Percentiles rank a stretch among this genome's conserved stretches.
Conservation (phyloP, 35 echinoderm and acorn worm genomes). For the Stichopus chloronotus region DNA sequence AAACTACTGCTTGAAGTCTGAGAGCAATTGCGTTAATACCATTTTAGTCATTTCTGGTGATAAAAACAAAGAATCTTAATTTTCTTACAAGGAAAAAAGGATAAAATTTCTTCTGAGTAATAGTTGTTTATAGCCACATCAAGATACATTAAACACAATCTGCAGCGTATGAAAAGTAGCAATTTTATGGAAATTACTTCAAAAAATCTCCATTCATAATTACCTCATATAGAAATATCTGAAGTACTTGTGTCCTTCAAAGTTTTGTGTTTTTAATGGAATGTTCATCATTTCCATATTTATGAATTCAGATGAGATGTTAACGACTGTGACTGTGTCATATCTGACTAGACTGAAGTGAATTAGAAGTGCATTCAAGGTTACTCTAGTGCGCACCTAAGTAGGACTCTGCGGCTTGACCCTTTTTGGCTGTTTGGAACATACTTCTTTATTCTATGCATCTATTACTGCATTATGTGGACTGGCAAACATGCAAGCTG, state of each 20-base stretch:
- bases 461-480: background rate
- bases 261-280: conserved; percentile 38
- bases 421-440: background rate
- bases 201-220: background rate
- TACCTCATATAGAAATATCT: conserved; percentile 13
- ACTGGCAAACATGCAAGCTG: background rate
- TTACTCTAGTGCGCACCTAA: background rate
- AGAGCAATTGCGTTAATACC: background rate
- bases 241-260: conserved; percentile 1
- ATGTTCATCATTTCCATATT: conserved; percentile 30
- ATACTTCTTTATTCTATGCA: background rate
- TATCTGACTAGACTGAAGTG: background rate
- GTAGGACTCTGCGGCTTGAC: conserved; percentile 9
- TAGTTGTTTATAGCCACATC: background rate
- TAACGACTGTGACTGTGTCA: conserved; percentile 29
- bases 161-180: background rate
- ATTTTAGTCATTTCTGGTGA: background rate
- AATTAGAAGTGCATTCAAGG: conserved; percentile 20
- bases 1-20: background rate
- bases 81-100: background rate
- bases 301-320: conserved; percentile 46
- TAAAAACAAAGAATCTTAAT: background rate
- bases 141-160: conserved; percentile 11
- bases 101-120: background rate
- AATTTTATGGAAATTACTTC: conserved; percentile 1